Percentiles rank a stretch among this genome's conserved stretches.
phyloP scores from a whole-genome alignment of 2,113 vertebrate species.

The Synodontis membranacea region DNA sequence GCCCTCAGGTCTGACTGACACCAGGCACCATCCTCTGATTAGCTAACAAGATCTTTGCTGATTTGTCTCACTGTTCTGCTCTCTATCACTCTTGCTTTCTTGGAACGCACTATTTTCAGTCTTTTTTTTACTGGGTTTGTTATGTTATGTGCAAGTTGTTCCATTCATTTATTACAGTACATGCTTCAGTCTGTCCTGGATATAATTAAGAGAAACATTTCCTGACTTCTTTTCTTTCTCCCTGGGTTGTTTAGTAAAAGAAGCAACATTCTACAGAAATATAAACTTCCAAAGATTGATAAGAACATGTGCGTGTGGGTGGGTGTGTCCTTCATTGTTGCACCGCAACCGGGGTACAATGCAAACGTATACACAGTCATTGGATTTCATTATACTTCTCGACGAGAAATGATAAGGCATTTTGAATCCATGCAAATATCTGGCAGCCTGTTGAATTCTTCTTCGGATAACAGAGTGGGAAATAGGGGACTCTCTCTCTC shows the following conservation, averaged over 20 bases:
- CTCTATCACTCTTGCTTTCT: not conserved
- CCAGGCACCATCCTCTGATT: constrained; percentile 19
- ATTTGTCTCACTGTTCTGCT: constrained; percentile 37
- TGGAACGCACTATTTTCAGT: not conserved
- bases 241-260: constrained; percentile 11
- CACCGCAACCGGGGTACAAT: not conserved
- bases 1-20: constrained; percentile 14
- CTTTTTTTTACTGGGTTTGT: not conserved
- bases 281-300: not conserved
- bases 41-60: not conserved
- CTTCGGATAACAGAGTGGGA: constrained; percentile 60
- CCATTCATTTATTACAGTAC: constrained; percentile 27
- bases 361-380: not conserved
- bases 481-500: constrained; percentile 36
- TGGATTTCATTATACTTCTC: constrained; percentile 36
- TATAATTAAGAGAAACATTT: constrained; percentile 18
- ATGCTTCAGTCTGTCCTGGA: constrained; percentile 8
- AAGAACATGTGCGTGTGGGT: not conserved
- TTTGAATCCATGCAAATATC: constrained; percentile 68
- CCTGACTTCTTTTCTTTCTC: not conserved
- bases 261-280: not conserved
- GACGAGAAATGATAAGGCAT: constrained; percentile 60
- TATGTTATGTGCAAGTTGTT: constrained; percentile 23
- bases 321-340: too few relatives aligned
- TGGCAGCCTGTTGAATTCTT: constrained; percentile 69